A percentile compares a stretch with the other conserved stretches of the same genome.
phyloP scores from a whole-genome alignment of 2,888 invertebrate genomes.

The Drosophila algonquin region DNA sequence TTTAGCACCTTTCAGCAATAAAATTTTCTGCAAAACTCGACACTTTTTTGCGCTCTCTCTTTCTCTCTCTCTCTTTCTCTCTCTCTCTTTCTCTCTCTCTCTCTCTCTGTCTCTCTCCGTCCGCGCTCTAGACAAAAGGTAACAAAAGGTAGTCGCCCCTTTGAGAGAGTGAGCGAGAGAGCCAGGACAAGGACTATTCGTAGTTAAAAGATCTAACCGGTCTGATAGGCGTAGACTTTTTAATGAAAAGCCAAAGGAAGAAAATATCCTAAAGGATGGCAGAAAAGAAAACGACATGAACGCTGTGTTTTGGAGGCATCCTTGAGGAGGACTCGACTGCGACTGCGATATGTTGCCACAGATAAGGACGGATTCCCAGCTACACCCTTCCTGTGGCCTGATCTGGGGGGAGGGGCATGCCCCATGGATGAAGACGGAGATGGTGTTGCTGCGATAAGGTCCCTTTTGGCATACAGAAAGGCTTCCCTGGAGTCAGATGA shows the following conservation, averaged over 20 bases:
- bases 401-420: background rate
- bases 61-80: background rate
- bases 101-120: constrained; percentile 1
- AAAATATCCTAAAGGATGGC: constrained; percentile 17
- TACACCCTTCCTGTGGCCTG: background rate
- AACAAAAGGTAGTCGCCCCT: constrained; percentile 41
- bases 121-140: constrained; percentile 76
- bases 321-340: constrained; percentile 20
- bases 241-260: constrained; percentile 69
- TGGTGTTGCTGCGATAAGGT: constrained; percentile 44
- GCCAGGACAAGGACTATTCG: constrained; percentile 24
- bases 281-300: constrained; percentile 6
- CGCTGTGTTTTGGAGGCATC: background rate
- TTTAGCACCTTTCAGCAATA: constrained; percentile 78
- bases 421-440: constrained; percentile 12
- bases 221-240: constrained; percentile 67
- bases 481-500: background rate
- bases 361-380: constrained; percentile 38
- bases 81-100: background rate
- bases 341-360: constrained; percentile 36
- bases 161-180: background rate
- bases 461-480: constrained; percentile 2
- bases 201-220: constrained; percentile 66
- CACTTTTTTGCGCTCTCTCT: constrained; percentile 55
- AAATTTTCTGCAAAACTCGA: constrained; percentile 76